phyloP scores from a whole-genome alignment of 2,113 vertebrate species.

The Tragelaphus buxtoni region DNA sequence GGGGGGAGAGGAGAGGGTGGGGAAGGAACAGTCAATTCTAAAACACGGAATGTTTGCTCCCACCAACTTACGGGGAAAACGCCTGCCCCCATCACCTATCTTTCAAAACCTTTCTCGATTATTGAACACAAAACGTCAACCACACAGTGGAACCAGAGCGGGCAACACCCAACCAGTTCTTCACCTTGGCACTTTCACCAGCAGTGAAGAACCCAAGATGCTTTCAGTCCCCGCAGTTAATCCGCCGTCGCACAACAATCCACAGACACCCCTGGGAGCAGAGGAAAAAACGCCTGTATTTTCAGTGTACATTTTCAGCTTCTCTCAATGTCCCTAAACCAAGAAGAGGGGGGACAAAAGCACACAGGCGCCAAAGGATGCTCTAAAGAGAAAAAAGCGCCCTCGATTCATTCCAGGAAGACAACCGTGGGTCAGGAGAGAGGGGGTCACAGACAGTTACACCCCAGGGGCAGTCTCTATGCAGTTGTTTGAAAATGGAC shows the following conservation, averaged over 20 bases:
- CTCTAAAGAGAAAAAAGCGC: not conserved
- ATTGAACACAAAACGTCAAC: not conserved
- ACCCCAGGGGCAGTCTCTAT: not conserved
- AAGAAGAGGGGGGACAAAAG: not conserved
- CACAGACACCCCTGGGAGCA: not conserved
- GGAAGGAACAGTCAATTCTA: not conserved
- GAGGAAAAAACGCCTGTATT: not conserved
- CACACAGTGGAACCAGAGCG: not conserved
- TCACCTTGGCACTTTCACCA: not conserved
- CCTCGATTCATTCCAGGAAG: not conserved
- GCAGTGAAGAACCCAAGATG: not conserved
- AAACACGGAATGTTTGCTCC: not conserved
- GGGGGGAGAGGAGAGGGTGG: not conserved
- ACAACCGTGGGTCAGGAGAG: conserved; percentile 15
- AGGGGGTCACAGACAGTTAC: not conserved
- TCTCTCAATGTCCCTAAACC: conserved; percentile 39
- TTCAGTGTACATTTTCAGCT: not conserved
- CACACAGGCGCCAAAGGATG: not conserved
- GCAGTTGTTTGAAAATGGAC: not conserved
- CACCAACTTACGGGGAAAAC: not conserved
- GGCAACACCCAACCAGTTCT: not conserved
- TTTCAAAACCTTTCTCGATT: not conserved
- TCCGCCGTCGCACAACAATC: not conserved
- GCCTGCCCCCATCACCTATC: not conserved
- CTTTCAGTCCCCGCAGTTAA: not conserved